Evolutionary conservation across 2,888 invertebrate species (phyloP).

Genomic region (Thera britannica): DNA sequence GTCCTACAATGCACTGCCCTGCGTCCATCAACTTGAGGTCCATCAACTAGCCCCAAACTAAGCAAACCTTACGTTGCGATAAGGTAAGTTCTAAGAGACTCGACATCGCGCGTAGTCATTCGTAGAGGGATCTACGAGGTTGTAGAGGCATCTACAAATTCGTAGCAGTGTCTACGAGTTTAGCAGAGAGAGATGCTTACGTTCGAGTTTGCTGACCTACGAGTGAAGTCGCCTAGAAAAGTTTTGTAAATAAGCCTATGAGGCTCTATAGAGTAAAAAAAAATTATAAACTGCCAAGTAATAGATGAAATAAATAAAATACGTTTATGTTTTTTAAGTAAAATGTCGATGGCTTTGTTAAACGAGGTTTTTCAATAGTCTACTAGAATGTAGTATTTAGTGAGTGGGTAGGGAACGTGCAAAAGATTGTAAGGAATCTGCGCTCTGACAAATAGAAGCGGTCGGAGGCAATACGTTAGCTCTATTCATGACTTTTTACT

Average conservation of each 20-base stretch:
- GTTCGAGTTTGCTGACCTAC: no score
- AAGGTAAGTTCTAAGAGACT: no score
- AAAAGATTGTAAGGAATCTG: conserved; percentile 39
- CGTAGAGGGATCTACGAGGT: neutral
- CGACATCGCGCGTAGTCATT: neutral
- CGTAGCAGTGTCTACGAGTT: conserved; percentile 3
- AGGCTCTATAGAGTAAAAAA: neutral
- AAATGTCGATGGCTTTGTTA: neutral
- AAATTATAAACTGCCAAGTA: neutral
- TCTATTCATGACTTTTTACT: conserved; percentile 50
- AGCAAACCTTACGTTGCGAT: no score
- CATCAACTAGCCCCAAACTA: no score
- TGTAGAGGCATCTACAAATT: conserved; percentile 9
- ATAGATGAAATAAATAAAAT: neutral
- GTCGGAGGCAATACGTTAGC: conserved; percentile 36
- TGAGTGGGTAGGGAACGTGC: conserved; percentile 32
- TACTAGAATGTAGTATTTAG: neutral
- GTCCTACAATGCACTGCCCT: no score
- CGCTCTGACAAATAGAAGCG: conserved; percentile 51
- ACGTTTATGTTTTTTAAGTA: neutral
- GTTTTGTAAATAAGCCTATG: neutral
- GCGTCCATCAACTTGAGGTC: no score
- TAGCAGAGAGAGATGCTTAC: no score
- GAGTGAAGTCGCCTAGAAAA: neutral
- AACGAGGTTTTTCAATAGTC: conserved; percentile 5